Conservation (phyloP, 2,797 vertebrate species). For the Spinus pinus region DNA sequence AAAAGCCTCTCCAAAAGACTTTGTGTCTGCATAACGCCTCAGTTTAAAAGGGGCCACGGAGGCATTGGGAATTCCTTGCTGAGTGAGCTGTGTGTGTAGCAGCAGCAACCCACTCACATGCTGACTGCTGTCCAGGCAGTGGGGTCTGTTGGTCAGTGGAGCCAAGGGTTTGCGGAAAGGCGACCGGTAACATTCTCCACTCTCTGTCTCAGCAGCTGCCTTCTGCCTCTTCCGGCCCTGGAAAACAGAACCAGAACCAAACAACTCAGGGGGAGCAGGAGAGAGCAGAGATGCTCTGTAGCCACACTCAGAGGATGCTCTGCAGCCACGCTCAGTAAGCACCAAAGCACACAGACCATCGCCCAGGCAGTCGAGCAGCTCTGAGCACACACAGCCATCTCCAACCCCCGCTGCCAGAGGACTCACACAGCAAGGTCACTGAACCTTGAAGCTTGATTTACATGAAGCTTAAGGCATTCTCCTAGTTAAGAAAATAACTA, state of each 20-base stretch:
- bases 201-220: conserved; percentile 18
- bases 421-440: background rate
- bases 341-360: background rate
- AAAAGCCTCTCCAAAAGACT: background rate
- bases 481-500: background rate
- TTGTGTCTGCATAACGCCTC: background rate
- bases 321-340: background rate
- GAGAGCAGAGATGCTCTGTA: background rate
- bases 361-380: background rate
- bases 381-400: background rate
- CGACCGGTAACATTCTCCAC: conserved; percentile 75
- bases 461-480: background rate
- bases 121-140: conserved; percentile 81
- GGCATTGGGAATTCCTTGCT: background rate
- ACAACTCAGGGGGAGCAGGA: background rate
- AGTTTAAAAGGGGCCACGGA: background rate
- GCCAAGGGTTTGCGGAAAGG: conserved; percentile 87
- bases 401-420: background rate
- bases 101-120: conserved; percentile 80
- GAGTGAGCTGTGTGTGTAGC: background rate
- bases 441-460: background rate
- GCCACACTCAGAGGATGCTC: background rate
- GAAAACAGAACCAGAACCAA: background rate
- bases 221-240: conserved; percentile 82
- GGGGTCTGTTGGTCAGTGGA: conserved; percentile 76